Conservation (phyloP, 2,888 invertebrate species). For the Amphipoea oculea region DNA sequence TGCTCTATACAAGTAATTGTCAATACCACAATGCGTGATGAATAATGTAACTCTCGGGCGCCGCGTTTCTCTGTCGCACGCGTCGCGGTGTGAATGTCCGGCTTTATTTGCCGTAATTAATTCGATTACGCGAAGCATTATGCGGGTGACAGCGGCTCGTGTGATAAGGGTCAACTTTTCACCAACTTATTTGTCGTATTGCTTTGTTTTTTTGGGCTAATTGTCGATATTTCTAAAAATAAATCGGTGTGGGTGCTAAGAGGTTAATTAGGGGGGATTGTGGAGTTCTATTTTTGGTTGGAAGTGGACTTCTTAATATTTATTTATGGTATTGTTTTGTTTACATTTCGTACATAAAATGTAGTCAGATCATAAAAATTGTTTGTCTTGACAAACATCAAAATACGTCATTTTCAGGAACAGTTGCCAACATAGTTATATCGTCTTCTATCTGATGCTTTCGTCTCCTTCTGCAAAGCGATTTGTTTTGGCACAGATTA, state of each 20-base stretch:
- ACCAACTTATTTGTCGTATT: conserved; percentile 67
- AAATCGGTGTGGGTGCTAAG: conserved; percentile 27
- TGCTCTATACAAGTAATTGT: conserved; percentile 60
- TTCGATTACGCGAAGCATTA: conserved; percentile 65
- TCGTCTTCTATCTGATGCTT: background rate
- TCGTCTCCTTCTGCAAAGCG: background rate
- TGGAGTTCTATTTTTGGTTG: conserved; percentile 36
- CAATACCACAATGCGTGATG: conserved; percentile 63
- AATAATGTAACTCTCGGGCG: conserved; percentile 60
- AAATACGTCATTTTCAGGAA: background rate
- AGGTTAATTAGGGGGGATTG: conserved; percentile 26
- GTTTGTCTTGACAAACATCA: background rate
- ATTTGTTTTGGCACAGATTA: conserved; percentile 2
- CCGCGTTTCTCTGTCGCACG: conserved; percentile 46
- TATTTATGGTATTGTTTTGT: conserved; percentile 8
- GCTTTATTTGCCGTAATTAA: conserved; percentile 67
- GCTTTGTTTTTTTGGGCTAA: conserved; percentile 58
- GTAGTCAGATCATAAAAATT: background rate
- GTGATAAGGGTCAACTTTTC: conserved; percentile 77
- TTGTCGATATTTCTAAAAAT: conserved; percentile 60
- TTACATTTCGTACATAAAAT: background rate
- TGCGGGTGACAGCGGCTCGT: conserved; percentile 67
- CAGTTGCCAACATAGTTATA: conserved; percentile 1
- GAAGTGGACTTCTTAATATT: background rate
- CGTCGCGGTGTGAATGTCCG: conserved; percentile 47